Evolutionary conservation across 2,888 invertebrate species (phyloP).

Genomic region (Scaptomyza cyrtandrae): DNA sequence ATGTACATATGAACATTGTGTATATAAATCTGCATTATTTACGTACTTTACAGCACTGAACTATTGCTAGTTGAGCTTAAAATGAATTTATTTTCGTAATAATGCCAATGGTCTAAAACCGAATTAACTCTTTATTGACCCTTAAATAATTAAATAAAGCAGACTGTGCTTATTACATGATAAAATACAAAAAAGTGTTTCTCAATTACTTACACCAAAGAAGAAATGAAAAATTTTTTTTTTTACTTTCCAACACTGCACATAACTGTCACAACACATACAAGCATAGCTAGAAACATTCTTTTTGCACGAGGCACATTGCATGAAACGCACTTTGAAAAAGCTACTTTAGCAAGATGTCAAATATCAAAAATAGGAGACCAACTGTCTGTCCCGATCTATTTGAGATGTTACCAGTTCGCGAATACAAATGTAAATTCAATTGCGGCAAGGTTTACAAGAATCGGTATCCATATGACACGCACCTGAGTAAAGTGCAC

Average conservation of each 20-base stretch:
- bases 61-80: too few relatives aligned
- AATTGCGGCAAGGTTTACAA: conserved; percentile 38
- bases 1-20: too few relatives aligned
- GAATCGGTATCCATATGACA: conserved; percentile 18
- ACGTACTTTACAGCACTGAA: background rate
- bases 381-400: conserved; percentile 11
- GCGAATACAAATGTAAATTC: conserved; percentile 30
- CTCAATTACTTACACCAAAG: too few relatives aligned
- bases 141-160: too few relatives aligned
- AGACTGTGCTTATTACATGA: too few relatives aligned
- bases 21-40: background rate
- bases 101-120: too few relatives aligned
- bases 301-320: background rate
- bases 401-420: conserved; percentile 35
- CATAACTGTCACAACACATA: too few relatives aligned
- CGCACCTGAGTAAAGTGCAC: conserved; percentile 37
- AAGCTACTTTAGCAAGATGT: conserved; percentile 6
- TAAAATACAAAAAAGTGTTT: too few relatives aligned
- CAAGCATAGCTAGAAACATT: background rate
- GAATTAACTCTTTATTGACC: too few relatives aligned
- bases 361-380: background rate
- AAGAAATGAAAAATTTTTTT: too few relatives aligned
- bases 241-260: too few relatives aligned
- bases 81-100: too few relatives aligned
- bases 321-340: background rate